phyloP scores from a whole-genome alignment of 2,797 vertebrate species.

The Enteromius treurensis region DNA sequence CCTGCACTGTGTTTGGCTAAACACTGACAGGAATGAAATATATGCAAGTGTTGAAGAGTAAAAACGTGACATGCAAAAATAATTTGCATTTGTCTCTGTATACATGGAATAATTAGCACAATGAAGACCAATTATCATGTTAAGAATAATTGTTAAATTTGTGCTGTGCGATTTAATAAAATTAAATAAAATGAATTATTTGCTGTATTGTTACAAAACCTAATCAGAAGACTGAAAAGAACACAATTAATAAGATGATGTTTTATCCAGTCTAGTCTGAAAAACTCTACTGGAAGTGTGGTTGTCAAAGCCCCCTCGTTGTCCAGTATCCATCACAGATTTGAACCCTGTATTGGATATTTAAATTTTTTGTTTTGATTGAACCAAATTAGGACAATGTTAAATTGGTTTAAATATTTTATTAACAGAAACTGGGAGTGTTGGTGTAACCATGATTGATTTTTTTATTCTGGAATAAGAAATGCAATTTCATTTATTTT shows the following conservation, averaged over 20 bases:
- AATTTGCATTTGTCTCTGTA: background rate
- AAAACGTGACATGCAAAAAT: background rate
- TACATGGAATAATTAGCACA: background rate
- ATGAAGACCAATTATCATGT: background rate
- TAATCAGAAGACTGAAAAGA: background rate
- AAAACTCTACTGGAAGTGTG: background rate
- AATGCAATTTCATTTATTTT: background rate
- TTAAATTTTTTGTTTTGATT: too few relatives aligned
- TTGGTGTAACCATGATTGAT: background rate
- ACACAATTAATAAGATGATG: background rate
- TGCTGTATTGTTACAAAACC: background rate
- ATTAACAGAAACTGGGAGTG: background rate
- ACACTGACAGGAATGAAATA: background rate
- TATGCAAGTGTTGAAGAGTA: background rate
- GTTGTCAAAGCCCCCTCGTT: background rate
- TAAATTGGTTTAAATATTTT: background rate
- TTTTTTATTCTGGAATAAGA: background rate
- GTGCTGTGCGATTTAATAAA: background rate
- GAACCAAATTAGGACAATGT: background rate
- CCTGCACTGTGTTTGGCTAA: conserved; percentile 6
- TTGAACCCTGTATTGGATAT: too few relatives aligned
- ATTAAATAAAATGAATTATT: background rate
- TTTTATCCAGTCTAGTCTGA: background rate
- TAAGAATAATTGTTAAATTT: background rate
- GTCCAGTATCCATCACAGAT: background rate